A percentile compares a stretch with the other conserved stretches of the same genome.
These are phyloP conservation scores for Accipiter superciliosus DNA, from an alignment of 2,797 vertebrate species.

Conservation along the genomic window DNA sequence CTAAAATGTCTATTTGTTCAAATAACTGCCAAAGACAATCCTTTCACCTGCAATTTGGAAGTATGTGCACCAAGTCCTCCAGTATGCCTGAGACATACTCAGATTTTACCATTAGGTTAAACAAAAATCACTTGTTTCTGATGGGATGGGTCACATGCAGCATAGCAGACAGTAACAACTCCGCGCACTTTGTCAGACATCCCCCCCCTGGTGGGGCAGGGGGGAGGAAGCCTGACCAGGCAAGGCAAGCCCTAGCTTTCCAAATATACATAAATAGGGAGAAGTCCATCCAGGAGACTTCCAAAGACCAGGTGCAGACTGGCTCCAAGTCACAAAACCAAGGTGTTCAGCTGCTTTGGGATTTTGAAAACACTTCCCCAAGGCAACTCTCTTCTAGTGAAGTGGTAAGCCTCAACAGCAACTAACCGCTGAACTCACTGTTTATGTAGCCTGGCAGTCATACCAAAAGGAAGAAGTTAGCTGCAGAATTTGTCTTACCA, in stretches of 20 bases:
- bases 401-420: not conserved
- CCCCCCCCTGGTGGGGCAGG: too few relatives aligned
- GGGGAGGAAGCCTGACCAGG: not conserved
- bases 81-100: accelerated
- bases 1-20: not conserved
- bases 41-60: not conserved
- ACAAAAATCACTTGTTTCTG: not conserved
- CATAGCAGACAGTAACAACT: too few relatives aligned
- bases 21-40: not conserved
- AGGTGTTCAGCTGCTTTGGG: not conserved
- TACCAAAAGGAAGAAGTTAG: not conserved
- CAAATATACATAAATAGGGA: not conserved
- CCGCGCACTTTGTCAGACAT: not conserved
- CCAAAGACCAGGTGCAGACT: not conserved
- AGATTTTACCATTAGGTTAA: not conserved
- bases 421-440: not conserved
- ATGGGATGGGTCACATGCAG: not conserved
- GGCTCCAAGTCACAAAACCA: not conserved
- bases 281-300: not conserved
- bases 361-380: not conserved
- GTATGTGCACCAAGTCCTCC: not conserved
- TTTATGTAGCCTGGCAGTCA: not conserved
- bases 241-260: not conserved
- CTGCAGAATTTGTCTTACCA: not conserved
- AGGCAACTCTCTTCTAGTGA: not conserved